phyloP scores from a whole-genome alignment of 2,797 vertebrate species.

The Poliocrania exsul region DNA sequence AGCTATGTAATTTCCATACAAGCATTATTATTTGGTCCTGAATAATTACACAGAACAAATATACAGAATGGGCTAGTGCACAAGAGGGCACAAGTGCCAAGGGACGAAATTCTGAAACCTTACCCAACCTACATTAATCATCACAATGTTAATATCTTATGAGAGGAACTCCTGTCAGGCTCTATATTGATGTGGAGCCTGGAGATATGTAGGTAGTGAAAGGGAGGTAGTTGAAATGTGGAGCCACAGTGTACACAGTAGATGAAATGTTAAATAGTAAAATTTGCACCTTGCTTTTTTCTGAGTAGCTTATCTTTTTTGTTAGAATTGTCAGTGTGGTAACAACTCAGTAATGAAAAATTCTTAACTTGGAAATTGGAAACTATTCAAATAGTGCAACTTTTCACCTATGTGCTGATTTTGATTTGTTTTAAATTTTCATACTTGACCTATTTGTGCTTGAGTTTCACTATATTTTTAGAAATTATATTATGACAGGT shows the following conservation, averaged over 20 bases:
- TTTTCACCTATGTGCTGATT: neutral
- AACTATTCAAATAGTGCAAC: neutral
- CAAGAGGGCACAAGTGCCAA: neutral
- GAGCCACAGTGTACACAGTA: neutral
- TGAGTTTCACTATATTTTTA: neutral
- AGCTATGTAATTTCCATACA: neutral
- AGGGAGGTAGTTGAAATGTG: neutral
- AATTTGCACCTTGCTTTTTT: neutral
- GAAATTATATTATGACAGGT: neutral
- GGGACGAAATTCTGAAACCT: neutral
- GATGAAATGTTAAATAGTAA: neutral
- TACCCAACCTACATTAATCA: neutral
- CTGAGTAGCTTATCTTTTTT: neutral
- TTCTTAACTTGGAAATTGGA: neutral
- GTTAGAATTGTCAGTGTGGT: neutral
- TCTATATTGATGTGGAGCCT: neutral
- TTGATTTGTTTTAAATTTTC: neutral
- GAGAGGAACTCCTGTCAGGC: neutral
- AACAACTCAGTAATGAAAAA: neutral
- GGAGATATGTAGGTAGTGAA: neutral
- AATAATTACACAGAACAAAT: neutral
- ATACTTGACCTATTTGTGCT: neutral
- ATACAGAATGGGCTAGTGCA: neutral
- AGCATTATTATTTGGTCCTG: neutral
- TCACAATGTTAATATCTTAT: neutral